These are phyloP conservation scores for Orestias chungarensis DNA, from an alignment of 2,797 vertebrate species.

Conservation along the genomic window DNA sequence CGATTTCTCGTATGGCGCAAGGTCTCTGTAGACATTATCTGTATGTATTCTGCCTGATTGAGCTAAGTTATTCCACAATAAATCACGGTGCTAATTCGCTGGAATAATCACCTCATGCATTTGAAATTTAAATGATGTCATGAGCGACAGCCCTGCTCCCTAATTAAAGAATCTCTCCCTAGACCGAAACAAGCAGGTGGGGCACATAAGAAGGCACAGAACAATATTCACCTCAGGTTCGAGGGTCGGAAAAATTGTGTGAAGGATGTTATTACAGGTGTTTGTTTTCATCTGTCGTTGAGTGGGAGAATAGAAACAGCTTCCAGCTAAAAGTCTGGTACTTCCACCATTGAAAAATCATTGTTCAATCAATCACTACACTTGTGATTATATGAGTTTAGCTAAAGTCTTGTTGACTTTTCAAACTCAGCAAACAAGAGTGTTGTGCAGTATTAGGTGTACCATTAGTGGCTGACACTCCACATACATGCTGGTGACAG, in stretches of 20 bases:
- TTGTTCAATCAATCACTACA: conserved; percentile 37
- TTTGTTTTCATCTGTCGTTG: conserved; percentile 23
- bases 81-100: conserved; percentile 81
- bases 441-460: conserved; percentile 50
- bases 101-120: conserved; percentile 82
- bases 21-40: conserved; percentile 69
- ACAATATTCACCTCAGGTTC: conserved; percentile 50
- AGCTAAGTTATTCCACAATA: conserved; percentile 80
- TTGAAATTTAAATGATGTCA: conserved; percentile 82
- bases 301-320: conserved; percentile 8
- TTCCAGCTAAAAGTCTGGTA: conserved; percentile 11
- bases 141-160: conserved; percentile 61
- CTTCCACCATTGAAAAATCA: conserved; percentile 11
- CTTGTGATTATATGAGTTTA: conserved; percentile 53
- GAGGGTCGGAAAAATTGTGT: background rate
- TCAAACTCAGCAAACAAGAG: conserved; percentile 60
- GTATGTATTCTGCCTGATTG: conserved; percentile 71
- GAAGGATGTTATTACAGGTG: conserved; percentile 15
- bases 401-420: conserved; percentile 42
- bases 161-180: conserved; percentile 73
- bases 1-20: conserved; percentile 35
- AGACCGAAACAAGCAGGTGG: conserved; percentile 64
- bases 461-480: conserved; percentile 44
- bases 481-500: conserved; percentile 56
- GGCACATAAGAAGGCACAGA: conserved; percentile 21